Percentiles rank a stretch among this genome's conserved stretches.
Evolutionary conservation across 2,888 invertebrate genomes (phyloP).

Genomic region (Cantharis flavilabris): DNA sequence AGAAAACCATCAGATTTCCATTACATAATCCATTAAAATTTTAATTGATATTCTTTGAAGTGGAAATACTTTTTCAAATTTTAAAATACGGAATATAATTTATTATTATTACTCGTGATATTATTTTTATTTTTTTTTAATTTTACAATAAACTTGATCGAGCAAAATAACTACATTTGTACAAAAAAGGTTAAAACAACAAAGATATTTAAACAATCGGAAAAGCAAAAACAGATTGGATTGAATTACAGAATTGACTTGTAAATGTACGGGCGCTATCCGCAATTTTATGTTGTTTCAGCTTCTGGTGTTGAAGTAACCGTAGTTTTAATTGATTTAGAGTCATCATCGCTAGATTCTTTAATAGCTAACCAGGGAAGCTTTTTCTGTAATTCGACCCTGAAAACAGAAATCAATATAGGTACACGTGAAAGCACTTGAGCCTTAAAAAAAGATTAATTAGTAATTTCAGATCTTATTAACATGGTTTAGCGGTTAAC

Average conservation of each 20-base stretch:
- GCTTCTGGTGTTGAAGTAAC: constrained; percentile 49
- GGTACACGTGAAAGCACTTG: neutral
- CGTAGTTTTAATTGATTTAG: constrained; percentile 62
- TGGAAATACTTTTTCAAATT: neutral
- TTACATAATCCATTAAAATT: neutral
- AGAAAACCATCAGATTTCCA: neutral
- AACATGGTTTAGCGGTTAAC: no score
- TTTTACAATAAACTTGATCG: neutral
- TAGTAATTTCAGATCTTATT: neutral
- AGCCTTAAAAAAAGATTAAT: neutral
- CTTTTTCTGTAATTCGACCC: constrained; percentile 78
- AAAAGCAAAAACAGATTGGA: neutral
- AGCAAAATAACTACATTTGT: neutral
- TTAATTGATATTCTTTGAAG: neutral
- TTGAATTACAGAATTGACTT: neutral
- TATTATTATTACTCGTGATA: neutral
- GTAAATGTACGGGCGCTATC: neutral
- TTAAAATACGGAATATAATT: neutral
- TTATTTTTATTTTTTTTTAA: neutral
- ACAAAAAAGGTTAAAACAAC: neutral
- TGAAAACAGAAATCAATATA: constrained; percentile 42
- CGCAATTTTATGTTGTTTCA: neutral
- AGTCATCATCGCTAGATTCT: constrained; percentile 63
- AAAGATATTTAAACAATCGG: neutral
- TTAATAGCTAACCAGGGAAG: constrained; percentile 79